Evolutionary conservation across 1,140 invertebrate species (phyloP).

Genomic region (Drosophila sp.): DNA sequence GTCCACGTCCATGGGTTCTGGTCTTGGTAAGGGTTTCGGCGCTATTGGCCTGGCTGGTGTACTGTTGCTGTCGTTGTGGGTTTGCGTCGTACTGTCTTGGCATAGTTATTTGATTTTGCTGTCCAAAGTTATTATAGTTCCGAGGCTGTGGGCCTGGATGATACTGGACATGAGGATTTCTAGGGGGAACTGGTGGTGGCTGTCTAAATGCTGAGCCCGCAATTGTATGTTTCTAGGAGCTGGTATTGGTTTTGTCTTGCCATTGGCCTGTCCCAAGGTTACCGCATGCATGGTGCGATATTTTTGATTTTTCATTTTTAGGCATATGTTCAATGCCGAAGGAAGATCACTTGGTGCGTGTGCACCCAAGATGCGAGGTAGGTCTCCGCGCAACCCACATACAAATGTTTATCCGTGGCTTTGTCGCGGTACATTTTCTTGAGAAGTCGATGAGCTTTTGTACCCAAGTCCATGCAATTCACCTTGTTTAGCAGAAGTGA

Average conservation of each 20-base stretch:
- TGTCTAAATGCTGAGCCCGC: not conserved
- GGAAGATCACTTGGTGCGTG: slow-evolving; percentile 38
- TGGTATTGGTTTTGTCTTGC: not conserved
- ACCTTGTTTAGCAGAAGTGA: slow-evolving; percentile 52
- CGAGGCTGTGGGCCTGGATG: not conserved
- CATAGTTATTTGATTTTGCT: too few relatives aligned
- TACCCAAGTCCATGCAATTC: slow-evolving; percentile 30
- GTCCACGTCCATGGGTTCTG: slow-evolving; percentile 41
- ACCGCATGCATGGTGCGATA: not conserved
- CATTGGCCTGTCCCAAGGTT: not conserved
- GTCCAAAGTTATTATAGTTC: too few relatives aligned
- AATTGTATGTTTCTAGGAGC: not conserved
- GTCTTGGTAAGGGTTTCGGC: slow-evolving; percentile 1
- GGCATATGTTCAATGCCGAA: slow-evolving; percentile 37
- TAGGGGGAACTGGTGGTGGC: not conserved
- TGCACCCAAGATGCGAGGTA: slow-evolving; percentile 21
- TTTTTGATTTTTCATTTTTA: slow-evolving; percentile 40
- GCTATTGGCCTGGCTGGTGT: not conserved
- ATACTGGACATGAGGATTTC: not conserved
- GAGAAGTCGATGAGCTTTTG: slow-evolving; percentile 17
- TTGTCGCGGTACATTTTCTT: slow-evolving; percentile 41
- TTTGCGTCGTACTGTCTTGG: not conserved
- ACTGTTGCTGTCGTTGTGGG: not conserved
- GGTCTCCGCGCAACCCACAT: slow-evolving; percentile 25
- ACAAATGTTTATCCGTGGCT: slow-evolving; percentile 35